Conservation (phyloP, 2,797 vertebrate species). For the Phoxinus dragarum region DNA sequence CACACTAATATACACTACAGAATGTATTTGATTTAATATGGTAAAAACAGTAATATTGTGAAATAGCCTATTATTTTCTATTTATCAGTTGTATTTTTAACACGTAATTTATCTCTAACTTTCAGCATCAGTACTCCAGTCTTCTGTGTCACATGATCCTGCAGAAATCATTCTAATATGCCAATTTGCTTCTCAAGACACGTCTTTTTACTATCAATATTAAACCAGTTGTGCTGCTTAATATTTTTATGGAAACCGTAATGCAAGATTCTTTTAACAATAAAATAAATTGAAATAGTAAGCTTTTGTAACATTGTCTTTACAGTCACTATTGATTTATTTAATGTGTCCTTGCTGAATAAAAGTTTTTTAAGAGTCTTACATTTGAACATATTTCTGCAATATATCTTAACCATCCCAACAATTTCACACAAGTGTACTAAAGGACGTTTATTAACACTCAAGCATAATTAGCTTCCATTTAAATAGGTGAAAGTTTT, state of each 20-base stretch:
- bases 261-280: background rate
- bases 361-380: background rate
- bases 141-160: background rate
- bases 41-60: background rate
- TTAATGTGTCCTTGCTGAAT: background rate
- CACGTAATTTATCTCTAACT: too few species aligned
- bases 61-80: too few species aligned
- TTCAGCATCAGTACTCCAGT: background rate
- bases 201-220: background rate
- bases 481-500: background rate
- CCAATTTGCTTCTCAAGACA: background rate
- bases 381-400: background rate
- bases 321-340: background rate
- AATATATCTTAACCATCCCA: background rate
- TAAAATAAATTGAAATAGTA: background rate
- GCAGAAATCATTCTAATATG: background rate
- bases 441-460: slow-evolving; percentile 17
- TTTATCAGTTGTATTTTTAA: too few species aligned
- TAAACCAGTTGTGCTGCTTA: background rate
- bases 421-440: background rate
- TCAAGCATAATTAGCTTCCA: background rate
- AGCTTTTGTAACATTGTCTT: background rate
- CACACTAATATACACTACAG: too few species aligned
- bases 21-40: background rate
- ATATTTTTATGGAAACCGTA: background rate